phyloP scores from a whole-genome alignment of 2,888 invertebrate genomes.

The Spilarctia lutea region DNA sequence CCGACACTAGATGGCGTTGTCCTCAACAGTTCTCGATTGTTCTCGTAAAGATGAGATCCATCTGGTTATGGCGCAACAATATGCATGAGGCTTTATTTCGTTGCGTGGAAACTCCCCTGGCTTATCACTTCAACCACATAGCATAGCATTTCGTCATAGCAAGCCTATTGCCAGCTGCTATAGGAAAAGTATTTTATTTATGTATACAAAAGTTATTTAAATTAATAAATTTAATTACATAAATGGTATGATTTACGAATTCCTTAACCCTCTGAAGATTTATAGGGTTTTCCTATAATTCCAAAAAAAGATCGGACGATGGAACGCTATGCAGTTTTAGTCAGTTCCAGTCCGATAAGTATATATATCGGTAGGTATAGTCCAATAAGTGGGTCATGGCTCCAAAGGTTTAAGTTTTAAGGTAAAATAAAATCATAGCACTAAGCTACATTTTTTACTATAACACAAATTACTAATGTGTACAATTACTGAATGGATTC shows the following conservation, averaged over 20 bases:
- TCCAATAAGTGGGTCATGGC: no score
- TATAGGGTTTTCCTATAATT: not conserved
- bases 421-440: not conserved
- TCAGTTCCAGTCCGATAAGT: no score
- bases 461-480: no score
- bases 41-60: no score
- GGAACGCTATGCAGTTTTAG: not conserved
- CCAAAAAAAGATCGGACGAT: not conserved
- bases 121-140: not conserved
- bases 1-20: no score
- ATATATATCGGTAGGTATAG: no score
- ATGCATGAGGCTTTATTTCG: not conserved
- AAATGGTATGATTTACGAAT: no score
- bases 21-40: no score
- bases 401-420: not conserved
- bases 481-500: not conserved
- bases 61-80: no score
- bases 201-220: no score
- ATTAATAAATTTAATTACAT: no score
- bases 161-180: no score
- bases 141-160: not conserved
- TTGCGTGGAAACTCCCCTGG: not conserved
- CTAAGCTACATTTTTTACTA: not conserved
- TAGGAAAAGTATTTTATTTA: not conserved
- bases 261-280: not conserved